phyloP scores from a whole-genome alignment of 2,888 invertebrate species.

The Drosophila aldrichi region DNA sequence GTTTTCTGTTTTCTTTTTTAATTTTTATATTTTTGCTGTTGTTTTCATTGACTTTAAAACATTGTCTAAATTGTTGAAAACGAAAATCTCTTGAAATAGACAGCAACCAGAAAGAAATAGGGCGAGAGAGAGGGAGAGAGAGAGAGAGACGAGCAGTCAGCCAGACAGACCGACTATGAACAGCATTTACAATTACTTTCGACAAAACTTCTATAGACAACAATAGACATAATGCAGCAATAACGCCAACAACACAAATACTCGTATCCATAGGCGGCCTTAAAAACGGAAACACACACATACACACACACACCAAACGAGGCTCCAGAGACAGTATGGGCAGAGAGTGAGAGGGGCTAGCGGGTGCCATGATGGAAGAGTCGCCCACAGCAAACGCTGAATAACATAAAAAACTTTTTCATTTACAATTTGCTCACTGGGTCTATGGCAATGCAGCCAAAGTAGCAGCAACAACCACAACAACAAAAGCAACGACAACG shows the following conservation, averaged over 20 bases:
- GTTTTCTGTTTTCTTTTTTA: background rate
- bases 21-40: background rate
- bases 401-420: conserved; percentile 81
- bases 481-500: conserved; percentile 25
- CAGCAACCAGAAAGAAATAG: conserved; percentile 18
- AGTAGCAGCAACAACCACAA: conserved; percentile 21
- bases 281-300: conserved; percentile 23
- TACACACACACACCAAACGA: conserved; percentile 11
- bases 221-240: conserved; percentile 81
- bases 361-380: conserved; percentile 26
- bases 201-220: conserved; percentile 78
- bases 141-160: background rate
- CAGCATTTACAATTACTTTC: conserved; percentile 80
- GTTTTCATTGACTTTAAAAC: conserved; percentile 23
- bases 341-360: background rate
- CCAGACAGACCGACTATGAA: conserved; percentile 58
- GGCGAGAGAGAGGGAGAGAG: background rate
- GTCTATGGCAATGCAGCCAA: conserved; percentile 67
- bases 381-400: conserved; percentile 76
- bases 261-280: conserved; percentile 40
- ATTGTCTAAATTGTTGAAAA: conserved; percentile 39
- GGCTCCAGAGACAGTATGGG: conserved; percentile 5
- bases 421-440: conserved; percentile 79
- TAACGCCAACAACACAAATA: conserved; percentile 57
- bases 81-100: conserved; percentile 48